Evolutionary conservation across 1,140 invertebrate genomes (phyloP).

Genomic region (Zaprionus taronus): DNA sequence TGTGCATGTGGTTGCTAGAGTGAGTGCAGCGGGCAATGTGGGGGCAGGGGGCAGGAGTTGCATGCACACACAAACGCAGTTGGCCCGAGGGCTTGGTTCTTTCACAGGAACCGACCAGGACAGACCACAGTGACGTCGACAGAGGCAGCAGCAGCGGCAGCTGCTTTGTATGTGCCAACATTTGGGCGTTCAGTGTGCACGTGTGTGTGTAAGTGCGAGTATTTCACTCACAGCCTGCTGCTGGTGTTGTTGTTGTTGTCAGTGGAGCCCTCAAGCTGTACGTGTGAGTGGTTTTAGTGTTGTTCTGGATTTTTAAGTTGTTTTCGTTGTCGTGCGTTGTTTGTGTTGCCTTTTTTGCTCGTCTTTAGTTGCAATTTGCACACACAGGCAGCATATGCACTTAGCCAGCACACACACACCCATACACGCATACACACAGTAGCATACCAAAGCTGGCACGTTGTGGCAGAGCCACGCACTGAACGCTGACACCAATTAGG

Average conservation of each 20-base stretch:
- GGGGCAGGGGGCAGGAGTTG: neutral
- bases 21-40: neutral
- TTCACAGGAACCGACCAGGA: slow-evolving; percentile 31
- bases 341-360: slow-evolving; percentile 63
- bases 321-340: slow-evolving; percentile 77
- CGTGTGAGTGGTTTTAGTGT: slow-evolving; percentile 80
- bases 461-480: slow-evolving; percentile 35
- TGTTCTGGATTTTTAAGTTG: slow-evolving; percentile 83
- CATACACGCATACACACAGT: slow-evolving; percentile 15
- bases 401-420: slow-evolving; percentile 45
- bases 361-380: slow-evolving; percentile 76
- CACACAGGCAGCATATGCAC: slow-evolving; percentile 47
- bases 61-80: slow-evolving; percentile 13
- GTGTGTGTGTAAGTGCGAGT: slow-evolving; percentile 18
- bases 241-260: slow-evolving; percentile 42
- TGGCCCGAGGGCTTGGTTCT: slow-evolving; percentile 36
- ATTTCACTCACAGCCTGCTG: slow-evolving; percentile 22
- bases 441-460: neutral
- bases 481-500: slow-evolving; percentile 81
- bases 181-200: slow-evolving; percentile 48
- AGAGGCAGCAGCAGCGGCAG: slow-evolving; percentile 28
- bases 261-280: slow-evolving; percentile 64
- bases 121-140: slow-evolving; percentile 12
- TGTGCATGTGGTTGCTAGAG: slow-evolving; percentile 61
- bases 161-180: slow-evolving; percentile 76